phyloP scores from a whole-genome alignment of 1,140 invertebrate species.

The Drosophila littoralis region DNA sequence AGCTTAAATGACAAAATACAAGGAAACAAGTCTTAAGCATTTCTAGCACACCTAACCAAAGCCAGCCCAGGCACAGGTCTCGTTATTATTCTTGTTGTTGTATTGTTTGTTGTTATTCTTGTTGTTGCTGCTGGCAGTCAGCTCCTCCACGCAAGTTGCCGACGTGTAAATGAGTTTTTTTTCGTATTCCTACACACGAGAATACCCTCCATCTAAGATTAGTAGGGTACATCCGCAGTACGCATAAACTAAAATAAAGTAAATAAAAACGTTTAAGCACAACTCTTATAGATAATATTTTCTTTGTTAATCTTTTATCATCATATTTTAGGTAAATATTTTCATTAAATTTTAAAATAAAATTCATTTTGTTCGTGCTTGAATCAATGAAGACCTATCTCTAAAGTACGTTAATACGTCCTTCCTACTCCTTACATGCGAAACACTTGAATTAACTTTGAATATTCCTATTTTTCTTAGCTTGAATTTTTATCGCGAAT shows the following conservation, averaged over 20 bases:
- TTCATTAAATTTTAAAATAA: too few relatives aligned
- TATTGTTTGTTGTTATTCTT: conserved; percentile 30
- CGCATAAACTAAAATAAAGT: background rate
- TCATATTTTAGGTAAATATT: too few relatives aligned
- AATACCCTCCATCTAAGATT: background rate
- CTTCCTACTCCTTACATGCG: too few relatives aligned
- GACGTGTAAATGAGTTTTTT: conserved; percentile 62
- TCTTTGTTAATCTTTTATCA: too few relatives aligned
- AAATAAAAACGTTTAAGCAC: too few relatives aligned
- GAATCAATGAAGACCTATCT: too few relatives aligned
- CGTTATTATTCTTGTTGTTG: conserved; percentile 52
- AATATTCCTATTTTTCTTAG: too few relatives aligned
- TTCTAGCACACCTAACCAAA: conserved; percentile 30
- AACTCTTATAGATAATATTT: too few relatives aligned
- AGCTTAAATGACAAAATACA: conserved; percentile 84
- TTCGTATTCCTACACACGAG: background rate
- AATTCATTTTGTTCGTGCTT: too few relatives aligned
- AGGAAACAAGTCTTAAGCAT: conserved; percentile 84
- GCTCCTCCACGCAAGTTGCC: conserved; percentile 47
- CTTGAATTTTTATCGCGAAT: too few relatives aligned
- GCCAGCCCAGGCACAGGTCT: conserved; percentile 31
- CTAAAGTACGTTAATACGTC: too few relatives aligned
- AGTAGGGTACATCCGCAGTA: background rate
- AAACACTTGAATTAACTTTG: too few relatives aligned
- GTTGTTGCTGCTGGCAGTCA: conserved; percentile 24